phyloP scores from a whole-genome alignment of 2,888 invertebrate genomes.

The Mycalesis mineus region DNA sequence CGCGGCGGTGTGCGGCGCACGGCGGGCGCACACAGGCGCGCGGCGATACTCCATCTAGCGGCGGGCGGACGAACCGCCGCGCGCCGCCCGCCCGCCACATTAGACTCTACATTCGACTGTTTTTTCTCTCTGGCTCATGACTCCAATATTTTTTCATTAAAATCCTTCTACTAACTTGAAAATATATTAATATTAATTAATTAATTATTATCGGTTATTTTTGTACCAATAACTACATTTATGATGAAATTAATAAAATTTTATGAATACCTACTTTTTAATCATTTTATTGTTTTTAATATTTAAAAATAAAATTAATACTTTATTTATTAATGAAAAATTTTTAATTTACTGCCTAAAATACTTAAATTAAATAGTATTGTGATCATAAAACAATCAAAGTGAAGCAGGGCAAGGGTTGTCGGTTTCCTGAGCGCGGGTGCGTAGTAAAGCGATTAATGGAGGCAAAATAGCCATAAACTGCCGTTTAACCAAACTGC shows the following conservation, averaged over 20 bases:
- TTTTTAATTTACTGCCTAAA: too few relatives aligned
- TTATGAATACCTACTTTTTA: too few relatives aligned
- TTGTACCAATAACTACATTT: too few relatives aligned
- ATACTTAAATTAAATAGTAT: neutral
- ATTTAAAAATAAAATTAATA: too few relatives aligned
- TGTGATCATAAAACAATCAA: neutral
- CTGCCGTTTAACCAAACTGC: conserved; percentile 78
- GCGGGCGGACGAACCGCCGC: conserved; percentile 53
- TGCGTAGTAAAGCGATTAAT: conserved; percentile 77
- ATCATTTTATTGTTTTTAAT: too few relatives aligned
- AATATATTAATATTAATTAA: too few relatives aligned
- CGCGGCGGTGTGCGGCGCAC: conserved; percentile 51
- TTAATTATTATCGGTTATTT: too few relatives aligned
- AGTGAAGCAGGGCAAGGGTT: conserved; percentile 43
- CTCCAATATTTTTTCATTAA: too few relatives aligned
- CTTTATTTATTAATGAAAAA: too few relatives aligned
- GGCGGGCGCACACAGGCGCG: conserved; percentile 65
- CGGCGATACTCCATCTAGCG: conserved; percentile 58
- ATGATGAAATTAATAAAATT: too few relatives aligned
- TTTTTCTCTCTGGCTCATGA: too few relatives aligned
- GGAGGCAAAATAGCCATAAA: conserved; percentile 78
- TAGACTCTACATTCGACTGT: conserved; percentile 30
- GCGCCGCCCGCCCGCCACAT: conserved; percentile 43
- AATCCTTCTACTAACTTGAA: too few relatives aligned
- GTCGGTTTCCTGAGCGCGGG: conserved; percentile 59